Conservation (phyloP, 2,113 vertebrate genomes). For the Noctilio leporinus region DNA sequence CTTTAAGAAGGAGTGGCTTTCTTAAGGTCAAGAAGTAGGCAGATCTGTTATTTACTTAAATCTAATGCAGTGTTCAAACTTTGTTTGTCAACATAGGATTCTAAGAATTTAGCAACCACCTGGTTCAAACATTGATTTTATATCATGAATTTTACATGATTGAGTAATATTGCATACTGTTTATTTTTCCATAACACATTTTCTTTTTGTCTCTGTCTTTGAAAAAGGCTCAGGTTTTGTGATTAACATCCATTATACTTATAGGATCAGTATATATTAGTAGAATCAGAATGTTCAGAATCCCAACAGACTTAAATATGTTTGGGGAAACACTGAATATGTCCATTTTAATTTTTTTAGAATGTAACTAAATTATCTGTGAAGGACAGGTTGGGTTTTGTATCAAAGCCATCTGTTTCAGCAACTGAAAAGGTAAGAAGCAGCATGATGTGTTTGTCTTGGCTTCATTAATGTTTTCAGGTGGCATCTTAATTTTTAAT, state of each 20-base stretch:
- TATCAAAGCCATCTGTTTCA: slow-evolving; percentile 85
- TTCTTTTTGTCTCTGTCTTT: not conserved
- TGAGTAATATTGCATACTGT: slow-evolving; percentile 1
- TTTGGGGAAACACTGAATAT: slow-evolving; percentile 66
- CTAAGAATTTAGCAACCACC: slow-evolving; percentile 5
- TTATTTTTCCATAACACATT: slow-evolving; percentile 11
- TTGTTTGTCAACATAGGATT: not conserved
- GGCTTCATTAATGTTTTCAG: slow-evolving; percentile 73
- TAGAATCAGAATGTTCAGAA: slow-evolving; percentile 63
- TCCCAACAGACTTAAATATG: slow-evolving; percentile 49
- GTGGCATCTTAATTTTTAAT: slow-evolving; percentile 68
- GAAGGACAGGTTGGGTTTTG: slow-evolving; percentile 92
- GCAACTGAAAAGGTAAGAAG: slow-evolving; percentile 90
- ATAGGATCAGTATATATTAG: slow-evolving; percentile 16
- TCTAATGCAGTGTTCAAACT: not conserved
- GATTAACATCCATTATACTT: slow-evolving; percentile 10
- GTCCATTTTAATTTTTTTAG: slow-evolving; percentile 77
- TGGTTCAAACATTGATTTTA: not conserved
- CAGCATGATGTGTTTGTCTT: slow-evolving; percentile 73
- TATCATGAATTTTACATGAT: slow-evolving; percentile 16
- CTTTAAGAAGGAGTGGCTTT: not conserved
- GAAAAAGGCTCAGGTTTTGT: slow-evolving; percentile 17
- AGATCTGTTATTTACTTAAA: not conserved
- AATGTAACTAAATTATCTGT: slow-evolving; percentile 90
- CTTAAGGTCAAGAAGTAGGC: slow-evolving; percentile 5